A percentile compares a stretch with the other conserved stretches of the same genome.
These are phyloP conservation scores for Musca domestica DNA, from an alignment of 1,140 invertebrate species.

Conservation along the genomic window DNA sequence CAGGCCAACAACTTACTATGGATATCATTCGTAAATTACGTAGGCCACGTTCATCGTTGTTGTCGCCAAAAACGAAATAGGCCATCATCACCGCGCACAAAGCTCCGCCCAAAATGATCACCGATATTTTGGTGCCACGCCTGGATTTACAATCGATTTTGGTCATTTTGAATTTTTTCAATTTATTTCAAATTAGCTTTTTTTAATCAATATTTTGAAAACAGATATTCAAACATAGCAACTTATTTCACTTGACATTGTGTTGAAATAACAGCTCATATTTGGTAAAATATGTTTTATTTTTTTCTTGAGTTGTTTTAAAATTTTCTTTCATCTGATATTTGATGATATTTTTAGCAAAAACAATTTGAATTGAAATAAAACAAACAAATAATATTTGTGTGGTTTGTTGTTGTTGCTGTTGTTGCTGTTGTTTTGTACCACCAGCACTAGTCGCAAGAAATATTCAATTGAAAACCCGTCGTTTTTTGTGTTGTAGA, in stretches of 20 bases:
- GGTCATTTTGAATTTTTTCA: constrained; percentile 29
- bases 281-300: not conserved
- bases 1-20: constrained; percentile 40
- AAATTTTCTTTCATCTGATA: not conserved
- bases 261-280: not conserved
- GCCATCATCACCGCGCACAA: constrained; percentile 51
- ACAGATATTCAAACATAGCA: not conserved
- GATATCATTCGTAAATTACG: constrained; percentile 50
- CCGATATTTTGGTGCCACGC: constrained; percentile 52
- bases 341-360: too few species aligned
- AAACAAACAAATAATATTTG: too few species aligned
- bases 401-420: too few species aligned
- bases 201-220: too few species aligned
- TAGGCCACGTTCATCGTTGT: constrained; percentile 48
- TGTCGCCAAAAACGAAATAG: constrained; percentile 52
- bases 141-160: constrained; percentile 47
- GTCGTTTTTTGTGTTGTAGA: too few species aligned
- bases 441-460: too few species aligned
- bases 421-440: too few species aligned
- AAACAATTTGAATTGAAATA: too few species aligned
- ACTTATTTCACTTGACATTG: not conserved
- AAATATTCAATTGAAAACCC: too few species aligned
- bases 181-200: too few species aligned
- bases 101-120: constrained; percentile 46
- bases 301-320: not conserved